Evolutionary conservation across 1,140 invertebrate genomes (phyloP).

Genomic region (Sweltsa coloradensis): DNA sequence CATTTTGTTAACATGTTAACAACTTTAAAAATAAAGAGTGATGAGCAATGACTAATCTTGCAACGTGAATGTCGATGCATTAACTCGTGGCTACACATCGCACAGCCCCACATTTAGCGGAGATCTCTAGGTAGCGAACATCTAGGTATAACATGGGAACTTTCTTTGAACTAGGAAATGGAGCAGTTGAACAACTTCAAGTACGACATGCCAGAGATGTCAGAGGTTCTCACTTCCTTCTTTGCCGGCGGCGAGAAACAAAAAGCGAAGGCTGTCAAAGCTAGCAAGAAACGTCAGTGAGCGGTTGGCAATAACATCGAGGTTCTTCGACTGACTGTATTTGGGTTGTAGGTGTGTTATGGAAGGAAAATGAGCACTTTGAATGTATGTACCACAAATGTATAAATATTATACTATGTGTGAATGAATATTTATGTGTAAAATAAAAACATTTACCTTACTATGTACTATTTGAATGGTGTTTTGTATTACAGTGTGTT

Average conservation of each 20-base stretch:
- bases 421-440: no score
- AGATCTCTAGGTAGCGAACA: no score
- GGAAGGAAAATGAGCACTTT: no score
- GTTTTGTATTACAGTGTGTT: no score
- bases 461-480: no score
- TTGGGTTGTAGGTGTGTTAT: no score
- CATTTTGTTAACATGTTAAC: neutral
- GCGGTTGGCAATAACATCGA: no score
- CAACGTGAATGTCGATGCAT: neutral
- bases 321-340: no score
- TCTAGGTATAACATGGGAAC: no score
- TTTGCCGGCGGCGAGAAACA: slow-evolving; percentile 52
- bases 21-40: neutral
- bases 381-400: no score
- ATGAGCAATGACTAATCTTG: neutral
- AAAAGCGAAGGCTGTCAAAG: slow-evolving; percentile 46
- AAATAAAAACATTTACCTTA: no score
- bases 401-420: no score
- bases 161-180: slow-evolving; percentile 52
- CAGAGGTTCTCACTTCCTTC: slow-evolving; percentile 73
- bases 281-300: slow-evolving; percentile 53
- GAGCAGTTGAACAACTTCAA: slow-evolving; percentile 77
- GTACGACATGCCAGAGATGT: slow-evolving; percentile 81
- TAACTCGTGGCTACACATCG: neutral
- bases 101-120: neutral